Conservation (phyloP, 2,113 vertebrate species). For the Chrysemys picta region DNA sequence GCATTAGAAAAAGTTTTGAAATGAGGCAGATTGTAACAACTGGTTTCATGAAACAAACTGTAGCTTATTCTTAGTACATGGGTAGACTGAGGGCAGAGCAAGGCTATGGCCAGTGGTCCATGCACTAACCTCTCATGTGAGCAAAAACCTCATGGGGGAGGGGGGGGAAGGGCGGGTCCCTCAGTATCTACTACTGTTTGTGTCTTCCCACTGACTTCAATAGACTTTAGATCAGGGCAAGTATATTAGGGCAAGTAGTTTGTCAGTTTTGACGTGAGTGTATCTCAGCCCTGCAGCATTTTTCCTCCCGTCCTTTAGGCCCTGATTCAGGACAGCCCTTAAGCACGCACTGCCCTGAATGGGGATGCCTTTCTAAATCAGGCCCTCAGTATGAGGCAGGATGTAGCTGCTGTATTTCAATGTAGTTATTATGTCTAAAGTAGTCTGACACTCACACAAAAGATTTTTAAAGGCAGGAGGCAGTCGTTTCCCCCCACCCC, state of each 20-base stretch:
- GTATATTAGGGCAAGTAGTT: neutral
- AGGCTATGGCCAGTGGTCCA: neutral
- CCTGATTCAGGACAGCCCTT: neutral
- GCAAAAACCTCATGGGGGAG: neutral
- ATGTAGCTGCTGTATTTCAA: neutral
- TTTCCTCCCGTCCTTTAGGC: neutral
- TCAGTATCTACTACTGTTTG: neutral
- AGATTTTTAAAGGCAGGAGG: conserved; percentile 52
- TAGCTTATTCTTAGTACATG: neutral
- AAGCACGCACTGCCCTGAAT: neutral
- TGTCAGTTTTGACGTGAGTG: neutral
- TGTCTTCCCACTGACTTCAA: neutral
- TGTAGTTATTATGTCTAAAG: neutral
- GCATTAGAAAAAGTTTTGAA: neutral
- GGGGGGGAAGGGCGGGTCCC: neutral
- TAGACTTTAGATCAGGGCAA: neutral
- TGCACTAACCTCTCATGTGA: accelerated
- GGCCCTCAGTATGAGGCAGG: neutral
- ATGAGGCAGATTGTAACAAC: neutral
- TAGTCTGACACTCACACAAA: neutral
- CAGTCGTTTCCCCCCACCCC: conserved; percentile 17
- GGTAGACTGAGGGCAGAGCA: neutral
- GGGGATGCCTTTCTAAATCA: neutral
- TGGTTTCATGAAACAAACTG: neutral
- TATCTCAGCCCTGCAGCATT: neutral